Conservation (phyloP, 2,797 vertebrate species). For the Rhynchonycteris naso region DNA sequence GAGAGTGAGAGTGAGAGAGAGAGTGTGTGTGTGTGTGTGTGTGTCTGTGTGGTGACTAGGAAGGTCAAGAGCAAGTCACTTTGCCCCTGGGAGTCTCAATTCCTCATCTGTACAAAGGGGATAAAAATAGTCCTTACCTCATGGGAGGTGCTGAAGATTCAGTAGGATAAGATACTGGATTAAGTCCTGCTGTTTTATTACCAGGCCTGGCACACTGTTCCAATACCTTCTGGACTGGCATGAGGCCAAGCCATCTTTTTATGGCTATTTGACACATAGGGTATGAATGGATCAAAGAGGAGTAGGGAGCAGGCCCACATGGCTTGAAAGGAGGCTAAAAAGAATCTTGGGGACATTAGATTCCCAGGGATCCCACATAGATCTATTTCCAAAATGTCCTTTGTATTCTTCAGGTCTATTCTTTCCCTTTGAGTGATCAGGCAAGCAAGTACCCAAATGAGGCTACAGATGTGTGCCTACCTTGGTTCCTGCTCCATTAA, state of each 20-base stretch:
- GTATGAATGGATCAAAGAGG: background rate
- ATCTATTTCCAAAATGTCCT: background rate
- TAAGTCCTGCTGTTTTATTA: background rate
- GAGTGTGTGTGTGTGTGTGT: background rate
- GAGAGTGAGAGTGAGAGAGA: background rate
- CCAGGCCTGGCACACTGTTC: background rate
- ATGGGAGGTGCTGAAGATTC: background rate
- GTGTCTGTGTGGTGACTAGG: background rate
- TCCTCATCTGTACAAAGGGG: slow-evolving; percentile 9
- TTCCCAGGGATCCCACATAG: background rate
- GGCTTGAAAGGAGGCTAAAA: background rate
- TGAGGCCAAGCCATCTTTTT: background rate
- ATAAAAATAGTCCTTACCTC: background rate
- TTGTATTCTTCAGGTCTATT: background rate
- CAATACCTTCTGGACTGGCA: background rate
- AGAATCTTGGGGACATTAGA: background rate
- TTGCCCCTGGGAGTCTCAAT: background rate
- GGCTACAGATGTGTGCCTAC: background rate
- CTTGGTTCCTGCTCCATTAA: background rate
- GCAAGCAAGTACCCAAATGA: background rate
- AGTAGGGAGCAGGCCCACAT: background rate
- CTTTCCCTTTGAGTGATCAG: background rate
- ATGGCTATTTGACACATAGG: background rate
- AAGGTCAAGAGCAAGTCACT: background rate
- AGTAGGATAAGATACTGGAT: background rate